A percentile compares a stretch with the other conserved stretches of the same genome.
phyloP scores from a whole-genome alignment of 2,113 vertebrate species.

The Saccopteryx leptura region DNA sequence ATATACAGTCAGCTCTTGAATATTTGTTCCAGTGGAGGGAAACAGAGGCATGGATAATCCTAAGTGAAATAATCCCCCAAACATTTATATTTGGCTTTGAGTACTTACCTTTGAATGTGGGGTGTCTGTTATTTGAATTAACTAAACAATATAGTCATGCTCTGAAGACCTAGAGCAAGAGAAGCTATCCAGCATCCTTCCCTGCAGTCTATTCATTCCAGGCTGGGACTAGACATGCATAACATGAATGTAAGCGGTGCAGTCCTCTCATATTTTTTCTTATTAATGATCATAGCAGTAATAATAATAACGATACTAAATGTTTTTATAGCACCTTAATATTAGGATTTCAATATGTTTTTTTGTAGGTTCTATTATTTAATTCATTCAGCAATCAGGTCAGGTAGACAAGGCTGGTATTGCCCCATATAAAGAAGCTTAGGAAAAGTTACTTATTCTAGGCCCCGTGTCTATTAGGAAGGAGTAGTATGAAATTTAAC shows the following conservation, averaged over 20 bases:
- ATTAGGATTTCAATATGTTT: constrained; percentile 63
- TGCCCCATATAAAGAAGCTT: constrained; percentile 46
- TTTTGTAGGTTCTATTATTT: constrained; percentile 63
- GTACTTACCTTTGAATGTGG: constrained; percentile 86
- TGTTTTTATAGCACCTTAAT: constrained; percentile 69
- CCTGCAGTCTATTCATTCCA: constrained; percentile 80
- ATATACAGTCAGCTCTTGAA: constrained; percentile 85
- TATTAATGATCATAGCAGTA: constrained; percentile 74
- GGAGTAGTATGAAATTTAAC: constrained; percentile 14
- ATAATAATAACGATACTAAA: constrained; percentile 76
- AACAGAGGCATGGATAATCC: constrained; percentile 85
- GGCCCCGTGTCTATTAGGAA: constrained; percentile 37
- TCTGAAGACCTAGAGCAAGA: constrained; percentile 84
- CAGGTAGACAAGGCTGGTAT: not conserved
- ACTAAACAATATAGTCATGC: constrained; percentile 80
- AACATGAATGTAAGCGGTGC: constrained; percentile 81
- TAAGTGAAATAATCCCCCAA: constrained; percentile 84
- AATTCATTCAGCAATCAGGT: constrained; percentile 16
- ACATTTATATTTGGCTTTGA: constrained; percentile 85
- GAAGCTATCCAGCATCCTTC: constrained; percentile 80
- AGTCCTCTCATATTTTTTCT: constrained; percentile 78
- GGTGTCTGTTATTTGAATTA: constrained; percentile 84
- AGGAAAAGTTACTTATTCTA: not conserved
- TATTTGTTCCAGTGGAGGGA: constrained; percentile 85
- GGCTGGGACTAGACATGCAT: constrained; percentile 81